Conservation (phyloP, 2,888 invertebrate species). For the Drosophila ochracea region DNA sequence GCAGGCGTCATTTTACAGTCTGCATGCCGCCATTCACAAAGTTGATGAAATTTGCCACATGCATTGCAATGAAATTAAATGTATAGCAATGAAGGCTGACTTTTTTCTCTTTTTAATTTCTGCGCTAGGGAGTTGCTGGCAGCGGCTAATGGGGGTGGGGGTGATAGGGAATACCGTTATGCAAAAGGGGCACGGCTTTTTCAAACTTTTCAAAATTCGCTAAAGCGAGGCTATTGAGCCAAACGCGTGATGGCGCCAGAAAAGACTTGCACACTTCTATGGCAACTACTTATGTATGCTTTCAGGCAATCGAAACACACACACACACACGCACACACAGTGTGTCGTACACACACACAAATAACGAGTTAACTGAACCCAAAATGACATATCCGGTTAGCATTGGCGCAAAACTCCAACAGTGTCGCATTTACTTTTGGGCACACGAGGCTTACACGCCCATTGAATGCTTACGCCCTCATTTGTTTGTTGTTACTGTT, state of each 20-base stretch:
- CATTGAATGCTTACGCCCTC: slow-evolving; percentile 32
- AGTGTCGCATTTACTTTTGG: slow-evolving; percentile 66
- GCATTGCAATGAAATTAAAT: slow-evolving; percentile 45
- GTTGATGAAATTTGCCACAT: slow-evolving; percentile 58
- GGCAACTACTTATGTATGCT: slow-evolving; percentile 40
- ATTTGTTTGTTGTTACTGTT: slow-evolving; percentile 20
- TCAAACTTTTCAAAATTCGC: slow-evolving; percentile 45
- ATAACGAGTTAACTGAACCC: slow-evolving; percentile 54
- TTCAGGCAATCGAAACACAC: slow-evolving; percentile 48
- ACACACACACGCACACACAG: background rate
- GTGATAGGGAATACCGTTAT: background rate
- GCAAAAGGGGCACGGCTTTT: slow-evolving; percentile 2
- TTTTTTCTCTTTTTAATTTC: background rate
- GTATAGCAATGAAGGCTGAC: slow-evolving; percentile 6
- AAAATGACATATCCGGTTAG: slow-evolving; percentile 74
- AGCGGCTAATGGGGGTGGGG: background rate
- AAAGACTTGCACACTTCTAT: slow-evolving; percentile 37
- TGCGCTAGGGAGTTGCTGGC: background rate
- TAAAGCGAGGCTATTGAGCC: slow-evolving; percentile 52
- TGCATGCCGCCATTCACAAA: slow-evolving; percentile 52
- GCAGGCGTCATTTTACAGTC: slow-evolving; percentile 44
- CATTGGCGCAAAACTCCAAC: slow-evolving; percentile 60
- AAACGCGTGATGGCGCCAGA: slow-evolving; percentile 32
- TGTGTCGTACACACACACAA: slow-evolving; percentile 2
- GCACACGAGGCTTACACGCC: slow-evolving; percentile 30